Percentiles rank a stretch among this genome's conserved stretches.
Conservation (phyloP, 2,888 invertebrate genomes). For the Dolichopus griseipennis region DNA sequence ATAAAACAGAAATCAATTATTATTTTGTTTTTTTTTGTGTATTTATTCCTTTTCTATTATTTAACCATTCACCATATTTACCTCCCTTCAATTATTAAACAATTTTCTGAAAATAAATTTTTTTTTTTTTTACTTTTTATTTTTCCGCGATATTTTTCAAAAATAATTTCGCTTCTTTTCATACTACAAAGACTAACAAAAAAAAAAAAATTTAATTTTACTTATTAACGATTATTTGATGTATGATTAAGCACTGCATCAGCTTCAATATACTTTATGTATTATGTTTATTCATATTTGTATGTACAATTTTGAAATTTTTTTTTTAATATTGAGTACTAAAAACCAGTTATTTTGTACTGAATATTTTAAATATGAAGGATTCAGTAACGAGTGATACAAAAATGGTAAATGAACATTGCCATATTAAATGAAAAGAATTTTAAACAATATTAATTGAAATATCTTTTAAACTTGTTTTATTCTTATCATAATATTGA, state of each 20-base stretch:
- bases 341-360: too few species aligned
- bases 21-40: neutral
- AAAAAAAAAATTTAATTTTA: neutral
- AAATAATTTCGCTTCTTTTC: neutral
- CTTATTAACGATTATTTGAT: slow-evolving; percentile 4
- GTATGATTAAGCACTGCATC: neutral
- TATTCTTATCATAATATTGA: too few species aligned
- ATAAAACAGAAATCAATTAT: neutral
- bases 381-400: too few species aligned
- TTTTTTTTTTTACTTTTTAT: neutral
- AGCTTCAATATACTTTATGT: neutral
- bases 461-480: too few species aligned
- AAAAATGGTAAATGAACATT: too few species aligned
- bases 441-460: too few species aligned
- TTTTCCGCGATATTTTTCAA: neutral
- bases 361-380: too few species aligned
- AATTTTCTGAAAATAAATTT: slow-evolving; percentile 1
- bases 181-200: neutral
- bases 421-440: too few species aligned
- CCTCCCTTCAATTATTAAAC: slow-evolving; percentile 1
- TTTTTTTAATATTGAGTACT: too few species aligned
- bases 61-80: neutral
- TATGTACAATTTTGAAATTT: neutral
- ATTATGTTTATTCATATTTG: slow-evolving; percentile 12
- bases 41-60: neutral